phyloP scores from a whole-genome alignment of 2,888 invertebrate species.

The Drosophila anomelani region DNA sequence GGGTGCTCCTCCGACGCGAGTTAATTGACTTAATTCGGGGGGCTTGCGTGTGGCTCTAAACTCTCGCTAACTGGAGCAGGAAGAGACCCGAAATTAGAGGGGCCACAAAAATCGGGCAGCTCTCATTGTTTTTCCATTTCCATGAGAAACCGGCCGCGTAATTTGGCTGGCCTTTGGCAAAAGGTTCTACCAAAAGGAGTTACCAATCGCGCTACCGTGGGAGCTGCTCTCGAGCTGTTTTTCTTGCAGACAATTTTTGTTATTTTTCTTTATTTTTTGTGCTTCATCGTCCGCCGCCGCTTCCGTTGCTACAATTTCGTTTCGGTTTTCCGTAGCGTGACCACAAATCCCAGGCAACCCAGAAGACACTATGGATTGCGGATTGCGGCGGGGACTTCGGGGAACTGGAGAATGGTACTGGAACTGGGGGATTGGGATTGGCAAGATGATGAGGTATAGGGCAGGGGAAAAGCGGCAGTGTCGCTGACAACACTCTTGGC shows the following conservation, averaged over 20 bases:
- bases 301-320: conserved; percentile 75
- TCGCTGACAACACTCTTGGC: conserved; percentile 71
- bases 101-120: conserved; percentile 24
- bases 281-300: conserved; percentile 30
- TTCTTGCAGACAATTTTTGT: conserved; percentile 32
- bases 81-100: conserved; percentile 58
- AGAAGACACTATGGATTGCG: conserved; percentile 11
- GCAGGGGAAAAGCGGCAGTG: conserved; percentile 40
- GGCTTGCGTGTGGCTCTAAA: conserved; percentile 69
- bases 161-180: conserved; percentile 76
- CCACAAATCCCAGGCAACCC: conserved; percentile 57
- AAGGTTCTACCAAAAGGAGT: conserved; percentile 65
- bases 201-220: conserved; percentile 69
- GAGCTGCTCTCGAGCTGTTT: conserved; percentile 59
- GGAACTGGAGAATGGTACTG: conserved; percentile 9
- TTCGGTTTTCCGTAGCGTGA: conserved; percentile 72
- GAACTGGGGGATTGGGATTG: conserved; percentile 10
- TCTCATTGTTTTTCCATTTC: conserved; percentile 68
- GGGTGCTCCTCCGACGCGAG: conserved; percentile 14
- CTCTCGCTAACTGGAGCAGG: conserved; percentile 73
- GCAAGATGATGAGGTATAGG: conserved; percentile 1
- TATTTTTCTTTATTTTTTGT: conserved; percentile 13
- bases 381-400: conserved; percentile 4
- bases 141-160: conserved; percentile 67
- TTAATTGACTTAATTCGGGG: conserved; percentile 63